Conservation (phyloP, 2,797 vertebrate genomes). For the Amblyraja radiata region DNA sequence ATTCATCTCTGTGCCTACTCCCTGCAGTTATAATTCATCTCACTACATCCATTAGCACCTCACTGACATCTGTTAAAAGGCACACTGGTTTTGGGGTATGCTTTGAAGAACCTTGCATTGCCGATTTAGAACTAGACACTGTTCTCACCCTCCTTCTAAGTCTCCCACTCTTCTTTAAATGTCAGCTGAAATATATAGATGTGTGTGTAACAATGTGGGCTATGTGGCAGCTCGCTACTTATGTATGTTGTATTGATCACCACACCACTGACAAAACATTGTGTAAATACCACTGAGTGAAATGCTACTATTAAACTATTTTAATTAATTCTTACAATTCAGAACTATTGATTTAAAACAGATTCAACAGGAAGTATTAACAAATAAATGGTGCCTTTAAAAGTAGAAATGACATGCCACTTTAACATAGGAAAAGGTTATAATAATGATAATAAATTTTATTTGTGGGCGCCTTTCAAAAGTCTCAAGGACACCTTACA, state of each 20-base stretch:
- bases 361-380: not conserved
- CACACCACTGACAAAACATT: not conserved
- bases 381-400: not conserved
- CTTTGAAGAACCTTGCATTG: not conserved
- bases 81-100: not conserved
- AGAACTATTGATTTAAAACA: not conserved
- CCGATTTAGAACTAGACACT: not conserved
- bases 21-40: slow-evolving; percentile 25
- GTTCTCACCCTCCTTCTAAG: not conserved
- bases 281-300: not conserved
- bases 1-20: not conserved
- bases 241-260: not conserved
- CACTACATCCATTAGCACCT: not conserved
- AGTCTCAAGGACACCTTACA: too few species aligned
- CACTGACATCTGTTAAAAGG: slow-evolving; percentile 16
- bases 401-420: not conserved
- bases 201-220: not conserved
- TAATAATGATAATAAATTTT: too few species aligned
- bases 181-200: not conserved
- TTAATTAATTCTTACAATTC: not conserved
- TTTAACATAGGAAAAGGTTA: not conserved
- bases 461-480: too few species aligned
- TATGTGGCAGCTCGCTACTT: not conserved
- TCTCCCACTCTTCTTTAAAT: slow-evolving; percentile 14
- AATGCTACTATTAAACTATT: not conserved